phyloP scores from a whole-genome alignment of 2,888 invertebrate species.

The Esperia sulphurella region DNA sequence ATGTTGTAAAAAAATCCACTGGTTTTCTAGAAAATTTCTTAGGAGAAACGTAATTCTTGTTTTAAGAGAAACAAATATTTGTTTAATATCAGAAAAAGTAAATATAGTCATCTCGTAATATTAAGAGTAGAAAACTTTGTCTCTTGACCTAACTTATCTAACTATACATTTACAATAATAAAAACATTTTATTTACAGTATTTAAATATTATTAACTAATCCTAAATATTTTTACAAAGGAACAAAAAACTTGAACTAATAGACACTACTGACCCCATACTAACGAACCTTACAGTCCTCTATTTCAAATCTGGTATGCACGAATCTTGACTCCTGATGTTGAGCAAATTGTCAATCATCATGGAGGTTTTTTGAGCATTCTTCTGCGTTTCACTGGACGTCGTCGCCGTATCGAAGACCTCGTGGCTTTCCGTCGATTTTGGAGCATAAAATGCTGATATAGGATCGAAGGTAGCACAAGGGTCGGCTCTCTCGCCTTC shows the following conservation, averaged over 20 bases:
- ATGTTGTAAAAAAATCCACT: no score
- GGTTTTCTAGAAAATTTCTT: no score
- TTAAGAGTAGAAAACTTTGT: conserved; percentile 57
- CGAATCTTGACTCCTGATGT: conserved; percentile 51
- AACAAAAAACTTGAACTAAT: conserved; percentile 74
- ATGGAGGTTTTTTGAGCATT: conserved; percentile 60
- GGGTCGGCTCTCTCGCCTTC: conserved; percentile 63
- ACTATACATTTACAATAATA: conserved; percentile 71
- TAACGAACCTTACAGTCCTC: conserved; percentile 29
- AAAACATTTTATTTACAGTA: conserved; percentile 73
- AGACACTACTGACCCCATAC: conserved; percentile 64
- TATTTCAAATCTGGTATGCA: conserved; percentile 58
- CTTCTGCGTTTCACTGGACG: conserved; percentile 49
- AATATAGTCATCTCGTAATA: conserved; percentile 20
- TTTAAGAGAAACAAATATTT: conserved; percentile 19
- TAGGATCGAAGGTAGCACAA: conserved; percentile 58
- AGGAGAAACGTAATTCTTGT: no score
- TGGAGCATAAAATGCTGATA: conserved; percentile 70
- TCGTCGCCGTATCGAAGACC: conserved; percentile 35
- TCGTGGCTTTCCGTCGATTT: conserved; percentile 49
- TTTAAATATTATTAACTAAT: conserved; percentile 62
- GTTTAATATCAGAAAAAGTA: conserved; percentile 14
- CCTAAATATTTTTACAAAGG: conserved; percentile 73
- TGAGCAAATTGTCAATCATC: conserved; percentile 69
- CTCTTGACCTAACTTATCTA: conserved; percentile 41